Percentiles rank a stretch among this genome's conserved stretches.
Evolutionary conservation across 2,113 vertebrate species (phyloP).

Genomic region (Tinamus guttatus): DNA sequence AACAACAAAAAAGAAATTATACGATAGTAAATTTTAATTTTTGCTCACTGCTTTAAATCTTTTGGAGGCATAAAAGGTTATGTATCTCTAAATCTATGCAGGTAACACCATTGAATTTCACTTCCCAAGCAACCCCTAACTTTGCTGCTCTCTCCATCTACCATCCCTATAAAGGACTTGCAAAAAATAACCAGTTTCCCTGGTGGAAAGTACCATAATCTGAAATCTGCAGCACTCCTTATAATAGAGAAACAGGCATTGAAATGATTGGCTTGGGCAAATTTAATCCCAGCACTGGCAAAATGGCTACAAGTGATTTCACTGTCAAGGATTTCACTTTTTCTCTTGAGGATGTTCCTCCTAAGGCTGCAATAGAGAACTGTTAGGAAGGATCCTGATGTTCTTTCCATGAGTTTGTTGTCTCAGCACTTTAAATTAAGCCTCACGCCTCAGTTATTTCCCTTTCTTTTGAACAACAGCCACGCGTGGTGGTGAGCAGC

Average conservation of each 20-base stretch:
- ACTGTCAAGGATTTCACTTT: not conserved
- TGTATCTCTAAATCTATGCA: not conserved
- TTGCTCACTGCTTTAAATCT: not conserved
- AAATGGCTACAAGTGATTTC: not conserved
- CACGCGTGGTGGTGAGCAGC: not conserved
- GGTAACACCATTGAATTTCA: not conserved
- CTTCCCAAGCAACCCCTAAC: not conserved
- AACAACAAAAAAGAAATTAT: not conserved
- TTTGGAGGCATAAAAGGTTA: not conserved
- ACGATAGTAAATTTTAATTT: not conserved
- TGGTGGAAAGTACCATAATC: not conserved
- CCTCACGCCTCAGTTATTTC: constrained; percentile 24
- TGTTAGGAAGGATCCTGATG: constrained; percentile 19
- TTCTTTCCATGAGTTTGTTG: not conserved
- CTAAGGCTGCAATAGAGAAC: not conserved
- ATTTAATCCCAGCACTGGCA: not conserved
- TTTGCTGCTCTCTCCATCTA: not conserved
- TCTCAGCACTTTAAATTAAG: constrained; percentile 49
- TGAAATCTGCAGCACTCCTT: not conserved
- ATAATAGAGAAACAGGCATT: not conserved
- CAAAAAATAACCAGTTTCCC: not conserved
- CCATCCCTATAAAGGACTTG: not conserved
- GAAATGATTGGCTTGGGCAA: not conserved
- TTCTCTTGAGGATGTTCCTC: not conserved
- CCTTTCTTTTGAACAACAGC: constrained; percentile 16